Evolutionary conservation across 2,888 invertebrate species (phyloP).

Genomic region (Scaptomyza tumidula): DNA sequence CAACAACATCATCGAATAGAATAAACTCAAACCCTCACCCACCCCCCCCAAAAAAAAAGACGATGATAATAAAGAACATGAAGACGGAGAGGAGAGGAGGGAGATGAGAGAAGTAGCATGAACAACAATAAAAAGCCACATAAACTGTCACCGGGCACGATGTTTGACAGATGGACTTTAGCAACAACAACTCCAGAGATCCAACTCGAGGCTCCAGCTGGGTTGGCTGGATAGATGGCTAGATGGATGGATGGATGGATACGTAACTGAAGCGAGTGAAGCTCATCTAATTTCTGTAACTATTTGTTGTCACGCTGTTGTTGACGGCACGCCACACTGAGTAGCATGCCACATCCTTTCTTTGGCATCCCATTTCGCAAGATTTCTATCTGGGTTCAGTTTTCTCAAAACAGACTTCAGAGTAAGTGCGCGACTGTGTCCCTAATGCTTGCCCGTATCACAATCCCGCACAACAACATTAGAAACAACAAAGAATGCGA

Average conservation of each 20-base stretch:
- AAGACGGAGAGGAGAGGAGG: not conserved
- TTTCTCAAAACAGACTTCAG: conserved; percentile 15
- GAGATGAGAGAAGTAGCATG: too few relatives aligned
- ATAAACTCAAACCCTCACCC: conserved; percentile 3
- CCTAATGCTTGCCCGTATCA: not conserved
- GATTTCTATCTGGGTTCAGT: conserved; percentile 12
- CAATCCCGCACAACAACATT: conserved; percentile 32
- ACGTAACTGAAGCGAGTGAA: conserved; percentile 39
- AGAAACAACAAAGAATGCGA: conserved; percentile 13
- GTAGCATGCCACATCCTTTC: not conserved
- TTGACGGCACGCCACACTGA: conserved; percentile 1
- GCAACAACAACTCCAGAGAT: not conserved
- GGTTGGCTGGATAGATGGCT: not conserved
- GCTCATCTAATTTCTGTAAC: conserved; percentile 68
- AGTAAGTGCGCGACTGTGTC: conserved; percentile 10
- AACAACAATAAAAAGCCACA: conserved; percentile 63
- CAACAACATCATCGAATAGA: conserved; percentile 37
- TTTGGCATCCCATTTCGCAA: not conserved
- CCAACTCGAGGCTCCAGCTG: conserved; percentile 1
- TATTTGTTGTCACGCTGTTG: conserved; percentile 18
- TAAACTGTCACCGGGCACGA: conserved; percentile 66
- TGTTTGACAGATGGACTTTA: conserved; percentile 72
- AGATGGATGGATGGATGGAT: conserved; percentile 9
- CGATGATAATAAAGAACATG: conserved; percentile 2
- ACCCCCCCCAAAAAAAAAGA: conserved; percentile 1